Base-by-base conservation (phyloP, 2,888 invertebrate genomes). In the Scaptomyza polygonia region DNA sequence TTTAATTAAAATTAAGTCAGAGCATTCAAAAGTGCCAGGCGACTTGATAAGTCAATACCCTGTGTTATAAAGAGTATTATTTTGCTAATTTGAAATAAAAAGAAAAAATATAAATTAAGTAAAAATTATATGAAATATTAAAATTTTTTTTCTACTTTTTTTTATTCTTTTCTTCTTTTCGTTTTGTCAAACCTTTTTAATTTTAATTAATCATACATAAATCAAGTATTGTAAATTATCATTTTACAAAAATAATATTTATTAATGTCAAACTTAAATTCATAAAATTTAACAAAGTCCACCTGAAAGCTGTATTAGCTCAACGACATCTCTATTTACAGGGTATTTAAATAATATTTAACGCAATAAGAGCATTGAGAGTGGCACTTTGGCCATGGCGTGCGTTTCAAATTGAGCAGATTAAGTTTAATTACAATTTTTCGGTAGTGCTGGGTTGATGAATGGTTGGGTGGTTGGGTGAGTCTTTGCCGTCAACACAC, bases 371-470 rank as follows among this genome's bases (percentile, higher is more conserved):
- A 54, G 52, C 55, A 65, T 65, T 71, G 66, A 59, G 59, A 59
- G 58, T 59, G 65, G 63, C 57, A 66, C 77, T 77, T 69, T 77
- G 45, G 73, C 54, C 44, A 67, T 71, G 68, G 64, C 77, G 71
- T 76, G 67, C 80, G 75, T 81, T 72, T 75, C 83, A 81, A 79
- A 81, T 89, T 89, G 89, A 89, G 89, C 89, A 89, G 89, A 89
- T 89, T 89, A 89, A 88, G 88, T 88, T 86, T 82, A 88, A 89
- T 88, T 89, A 89, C 83, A 89, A 86, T 81, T 83, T 79, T 80
- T 84, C 79, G 74, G 64, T 61, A 58, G 44, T 55, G 45, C 40
- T 48, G 29, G 47, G 42, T 55, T 45, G 45, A 12, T 40, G 43
- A 16, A 9, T 45, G 21, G n/a, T n/a, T n/a, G n/a, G n/a, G n/a